phyloP scores from a whole-genome alignment of 92 coral and sea anemone genomes.

The Siderastrea siderea region DNA sequence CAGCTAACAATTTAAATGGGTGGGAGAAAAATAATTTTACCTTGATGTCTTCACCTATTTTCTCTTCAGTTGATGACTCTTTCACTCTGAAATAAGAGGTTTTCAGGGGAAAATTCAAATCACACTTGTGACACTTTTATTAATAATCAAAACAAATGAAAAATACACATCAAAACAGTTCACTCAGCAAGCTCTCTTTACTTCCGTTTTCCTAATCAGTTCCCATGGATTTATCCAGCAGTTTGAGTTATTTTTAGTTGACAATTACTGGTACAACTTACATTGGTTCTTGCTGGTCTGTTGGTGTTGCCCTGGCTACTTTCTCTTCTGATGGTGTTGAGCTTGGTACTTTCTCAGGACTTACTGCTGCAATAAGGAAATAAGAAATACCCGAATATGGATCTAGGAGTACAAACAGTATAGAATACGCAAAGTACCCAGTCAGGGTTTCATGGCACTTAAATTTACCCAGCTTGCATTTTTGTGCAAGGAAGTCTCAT shows the following conservation, averaged over 20 bases:
- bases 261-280: neutral
- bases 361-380: neutral
- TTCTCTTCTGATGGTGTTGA: constrained; percentile 20
- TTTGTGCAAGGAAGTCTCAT: no score
- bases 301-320: neutral
- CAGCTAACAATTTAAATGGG: no score
- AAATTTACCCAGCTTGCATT: no score
- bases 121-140: no score
- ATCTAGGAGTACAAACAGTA: neutral
- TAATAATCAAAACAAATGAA: no score
- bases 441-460: no score
- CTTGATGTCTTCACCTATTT: constrained; percentile 10
- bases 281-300: neutral
- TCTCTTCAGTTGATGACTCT: neutral
- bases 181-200: no score
- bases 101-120: no score
- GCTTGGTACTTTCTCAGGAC: constrained; percentile 23
- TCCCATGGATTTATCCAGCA: neutral
- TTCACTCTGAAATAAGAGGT: neutral
- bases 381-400: neutral
- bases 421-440: no score
- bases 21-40: neutral
- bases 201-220: no score
- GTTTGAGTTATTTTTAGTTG: neutral
- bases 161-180: no score